These are phyloP conservation scores for Phyllopteryx taeniolatus DNA, from an alignment of 2,113 vertebrate genomes.

Conservation along the genomic window DNA sequence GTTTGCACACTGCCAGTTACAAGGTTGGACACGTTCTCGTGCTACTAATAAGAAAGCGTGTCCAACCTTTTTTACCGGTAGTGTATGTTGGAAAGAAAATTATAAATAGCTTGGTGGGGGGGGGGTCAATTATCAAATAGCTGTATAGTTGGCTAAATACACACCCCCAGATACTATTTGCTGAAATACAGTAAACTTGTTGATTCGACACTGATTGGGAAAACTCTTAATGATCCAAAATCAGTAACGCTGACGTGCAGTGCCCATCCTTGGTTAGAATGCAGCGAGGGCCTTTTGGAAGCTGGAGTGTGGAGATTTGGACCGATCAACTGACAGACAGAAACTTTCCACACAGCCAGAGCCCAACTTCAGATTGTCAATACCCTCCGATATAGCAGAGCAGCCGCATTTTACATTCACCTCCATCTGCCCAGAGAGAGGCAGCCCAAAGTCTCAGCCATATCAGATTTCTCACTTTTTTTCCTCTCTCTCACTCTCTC, in stretches of 20 bases:
- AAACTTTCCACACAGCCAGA: conserved; percentile 62
- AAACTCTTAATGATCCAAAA: background rate
- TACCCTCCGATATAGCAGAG: conserved; percentile 72
- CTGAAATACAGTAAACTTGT: background rate
- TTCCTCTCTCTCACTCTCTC: conserved; percentile 55
- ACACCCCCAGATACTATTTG: background rate
- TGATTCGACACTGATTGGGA: background rate
- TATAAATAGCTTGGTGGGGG: too few relatives aligned
- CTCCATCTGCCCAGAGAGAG: conserved; percentile 68
- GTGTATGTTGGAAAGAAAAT: too few relatives aligned
- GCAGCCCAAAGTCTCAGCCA: conserved; percentile 64
- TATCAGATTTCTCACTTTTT: conserved; percentile 72
- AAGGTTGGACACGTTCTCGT: too few relatives aligned
- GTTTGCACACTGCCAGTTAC: too few relatives aligned
- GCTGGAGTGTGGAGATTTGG: conserved; percentile 58
- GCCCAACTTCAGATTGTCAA: conserved; percentile 70
- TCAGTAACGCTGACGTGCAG: too few relatives aligned
- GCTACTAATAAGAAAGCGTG: too few relatives aligned
- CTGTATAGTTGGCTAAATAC: too few relatives aligned
- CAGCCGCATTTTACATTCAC: conserved; percentile 78
- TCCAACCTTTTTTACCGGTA: too few relatives aligned
- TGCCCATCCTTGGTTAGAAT: conserved; percentile 43
- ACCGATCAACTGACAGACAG: conserved; percentile 57
- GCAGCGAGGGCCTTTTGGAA: conserved; percentile 60
- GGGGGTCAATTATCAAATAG: too few relatives aligned